phyloP scores from a whole-genome alignment of 2,888 invertebrate genomes.

The Ennomos quercinarius region DNA sequence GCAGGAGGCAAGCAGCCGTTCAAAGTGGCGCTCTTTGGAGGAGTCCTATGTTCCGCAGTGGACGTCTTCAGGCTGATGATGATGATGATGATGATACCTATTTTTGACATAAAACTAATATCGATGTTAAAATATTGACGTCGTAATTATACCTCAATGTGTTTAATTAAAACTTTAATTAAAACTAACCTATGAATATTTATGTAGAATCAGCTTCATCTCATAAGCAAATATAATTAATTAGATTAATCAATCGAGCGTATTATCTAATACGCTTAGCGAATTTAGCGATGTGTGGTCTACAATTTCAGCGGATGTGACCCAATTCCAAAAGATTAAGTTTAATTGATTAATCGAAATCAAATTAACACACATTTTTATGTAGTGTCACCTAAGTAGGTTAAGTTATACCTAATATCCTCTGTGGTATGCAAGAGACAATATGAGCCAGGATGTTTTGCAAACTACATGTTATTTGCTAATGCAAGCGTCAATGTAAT shows the following conservation, averaged over 20 bases:
- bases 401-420: conserved; percentile 2
- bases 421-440: neutral
- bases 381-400: conserved; percentile 9
- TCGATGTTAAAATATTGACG: too few relatives aligned
- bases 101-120: too few relatives aligned
- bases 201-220: too few relatives aligned
- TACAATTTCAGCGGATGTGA: conserved; percentile 16
- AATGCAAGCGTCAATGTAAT: conserved; percentile 22
- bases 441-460: conserved; percentile 1
- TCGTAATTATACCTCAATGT: too few relatives aligned
- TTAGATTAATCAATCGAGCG: conserved; percentile 16
- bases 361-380: conserved; percentile 14
- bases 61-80: too few relatives aligned
- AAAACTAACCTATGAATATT: too few relatives aligned
- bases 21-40: too few relatives aligned
- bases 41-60: too few relatives aligned
- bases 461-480: conserved; percentile 10
- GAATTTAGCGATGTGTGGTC: conserved; percentile 16
- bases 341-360: conserved; percentile 16
- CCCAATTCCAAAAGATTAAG: conserved; percentile 15
- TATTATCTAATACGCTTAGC: conserved; percentile 20
- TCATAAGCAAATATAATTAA: neutral
- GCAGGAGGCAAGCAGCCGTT: too few relatives aligned
- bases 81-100: too few relatives aligned
- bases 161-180: too few relatives aligned